phyloP scores from a whole-genome alignment of 1,140 invertebrate genomes.

The Drosophila busckii region DNA sequence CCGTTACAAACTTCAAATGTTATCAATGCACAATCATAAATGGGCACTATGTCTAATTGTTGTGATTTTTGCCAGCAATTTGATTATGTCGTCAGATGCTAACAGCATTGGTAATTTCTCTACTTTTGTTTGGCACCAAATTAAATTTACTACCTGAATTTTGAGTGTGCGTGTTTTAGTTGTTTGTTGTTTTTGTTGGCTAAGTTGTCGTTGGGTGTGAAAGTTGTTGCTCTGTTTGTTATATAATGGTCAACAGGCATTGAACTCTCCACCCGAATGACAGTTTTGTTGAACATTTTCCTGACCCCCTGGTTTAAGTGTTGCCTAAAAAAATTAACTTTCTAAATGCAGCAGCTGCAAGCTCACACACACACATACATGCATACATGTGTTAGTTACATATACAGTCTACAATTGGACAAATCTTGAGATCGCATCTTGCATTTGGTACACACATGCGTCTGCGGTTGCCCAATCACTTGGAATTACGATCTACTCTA shows the following conservation, averaged over 20 bases:
- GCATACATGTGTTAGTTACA: conserved; percentile 2
- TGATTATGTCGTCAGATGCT: conserved; percentile 65
- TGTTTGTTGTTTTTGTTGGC: conserved; percentile 20
- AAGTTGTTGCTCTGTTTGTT: conserved; percentile 70
- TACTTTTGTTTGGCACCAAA: conserved; percentile 50
- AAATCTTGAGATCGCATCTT: conserved; percentile 61
- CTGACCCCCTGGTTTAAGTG: conserved; percentile 43
- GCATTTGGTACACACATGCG: conserved; percentile 51
- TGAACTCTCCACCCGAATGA: conserved; percentile 68
- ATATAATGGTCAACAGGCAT: conserved; percentile 53
- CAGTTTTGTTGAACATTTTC: conserved; percentile 66
- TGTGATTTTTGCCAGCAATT: conserved; percentile 13
- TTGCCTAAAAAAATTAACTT: conserved; percentile 58
- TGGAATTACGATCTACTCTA: conserved; percentile 62
- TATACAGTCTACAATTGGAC: conserved; percentile 12
- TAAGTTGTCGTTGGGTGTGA: conserved; percentile 58
- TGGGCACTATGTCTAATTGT: conserved; percentile 8
- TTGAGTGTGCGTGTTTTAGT: conserved; percentile 43
- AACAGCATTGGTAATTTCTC: conserved; percentile 64
- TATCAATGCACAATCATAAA: conserved; percentile 44
- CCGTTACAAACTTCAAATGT: conserved; percentile 13
- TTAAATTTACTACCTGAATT: conserved; percentile 28
- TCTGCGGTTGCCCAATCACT: conserved; percentile 53
- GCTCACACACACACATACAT: conserved; percentile 2
- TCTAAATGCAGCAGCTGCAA: conserved; percentile 56